Base-by-base conservation (phyloP, 2,113 vertebrate species). In the Amazona vittata region DNA sequence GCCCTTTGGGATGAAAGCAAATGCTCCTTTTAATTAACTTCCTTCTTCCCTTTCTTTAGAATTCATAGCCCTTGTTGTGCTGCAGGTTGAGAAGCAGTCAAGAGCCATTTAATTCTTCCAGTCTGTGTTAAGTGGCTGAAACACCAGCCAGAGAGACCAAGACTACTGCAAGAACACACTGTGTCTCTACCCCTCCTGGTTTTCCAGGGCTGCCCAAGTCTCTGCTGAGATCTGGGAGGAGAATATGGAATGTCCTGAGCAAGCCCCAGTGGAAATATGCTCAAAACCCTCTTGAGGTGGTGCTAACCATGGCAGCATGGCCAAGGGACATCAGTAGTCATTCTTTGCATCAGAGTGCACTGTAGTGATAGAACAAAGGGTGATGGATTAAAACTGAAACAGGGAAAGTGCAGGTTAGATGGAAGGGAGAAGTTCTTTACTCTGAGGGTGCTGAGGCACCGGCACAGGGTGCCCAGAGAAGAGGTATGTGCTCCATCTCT, bases 281-380 rank as follows among this genome's bases (percentile, higher is more conserved):
- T 59, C 65, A 8, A 9, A 59, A 74, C 22, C 21, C 29, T 29
- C 29, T n/a, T 5, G 22, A 22, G 25, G 7, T 52, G 81, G 12
- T 41, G 62, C 16, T 75, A 49, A 15, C 15, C 47, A 7, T 0
- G 0, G 47, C 57, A 62, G 18, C 1, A 0, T 26, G 64, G 47
- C 41, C 64, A 68, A 18, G 22, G 71, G 28, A 9, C 20, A 33
- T 10, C 21, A 52, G 18, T 43, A 68, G 22, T 15, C 11, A 10
- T 10, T 55, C 52, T 29, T 6, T 53, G 11, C 57, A 35, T 7
- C 21, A 24, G 21, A 33, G 57, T 37, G 37, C 37, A 10, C 33
- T 22, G 57, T 22, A 35, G 21, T 5, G 21, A 24, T 35, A 35
- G 57, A 33, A 35, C 21, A 35, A 59, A 21, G 57, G 19, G 57